A percentile compares a stretch with the other conserved stretches of the same genome.
These are phyloP conservation scores for Zoanthus solanderi DNA, from an alignment of 92 coral and sea anemone genomes.

Conservation along the genomic window DNA sequence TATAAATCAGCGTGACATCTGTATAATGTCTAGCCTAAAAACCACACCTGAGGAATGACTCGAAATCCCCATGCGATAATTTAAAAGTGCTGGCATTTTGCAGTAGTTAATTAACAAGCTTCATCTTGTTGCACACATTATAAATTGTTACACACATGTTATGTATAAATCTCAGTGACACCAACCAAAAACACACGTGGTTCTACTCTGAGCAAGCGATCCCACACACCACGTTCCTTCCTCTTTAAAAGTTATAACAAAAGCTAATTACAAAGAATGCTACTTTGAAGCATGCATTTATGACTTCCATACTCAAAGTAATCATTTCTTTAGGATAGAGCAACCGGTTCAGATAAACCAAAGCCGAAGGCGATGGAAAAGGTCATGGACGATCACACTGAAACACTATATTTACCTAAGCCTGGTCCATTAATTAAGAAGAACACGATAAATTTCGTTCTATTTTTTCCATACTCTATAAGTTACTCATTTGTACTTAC, in stretches of 20 bases:
- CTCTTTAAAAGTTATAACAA: background rate
- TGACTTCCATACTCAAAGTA: no score
- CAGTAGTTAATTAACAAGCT: background rate
- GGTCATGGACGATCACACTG: background rate
- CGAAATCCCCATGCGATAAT: background rate
- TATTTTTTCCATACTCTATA: background rate
- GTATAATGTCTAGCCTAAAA: background rate
- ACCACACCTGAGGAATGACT: background rate
- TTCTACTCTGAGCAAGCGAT: background rate
- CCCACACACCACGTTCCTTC: background rate
- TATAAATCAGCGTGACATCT: background rate
- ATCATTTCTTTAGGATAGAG: no score
- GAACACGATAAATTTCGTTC: background rate
- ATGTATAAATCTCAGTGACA: background rate
- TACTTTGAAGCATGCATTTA: no score
- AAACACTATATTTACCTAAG: background rate
- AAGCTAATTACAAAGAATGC: background rate
- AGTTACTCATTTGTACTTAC: slow-evolving; percentile 9
- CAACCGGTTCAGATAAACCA: no score
- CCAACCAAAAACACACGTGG: background rate
- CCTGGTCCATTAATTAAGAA: background rate
- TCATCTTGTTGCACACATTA: background rate
- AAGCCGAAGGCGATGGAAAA: no score
- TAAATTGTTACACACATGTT: background rate
- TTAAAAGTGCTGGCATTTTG: background rate